phyloP scores from a whole-genome alignment of 2,797 vertebrate genomes.

The Chrysocyon brachyurus region DNA sequence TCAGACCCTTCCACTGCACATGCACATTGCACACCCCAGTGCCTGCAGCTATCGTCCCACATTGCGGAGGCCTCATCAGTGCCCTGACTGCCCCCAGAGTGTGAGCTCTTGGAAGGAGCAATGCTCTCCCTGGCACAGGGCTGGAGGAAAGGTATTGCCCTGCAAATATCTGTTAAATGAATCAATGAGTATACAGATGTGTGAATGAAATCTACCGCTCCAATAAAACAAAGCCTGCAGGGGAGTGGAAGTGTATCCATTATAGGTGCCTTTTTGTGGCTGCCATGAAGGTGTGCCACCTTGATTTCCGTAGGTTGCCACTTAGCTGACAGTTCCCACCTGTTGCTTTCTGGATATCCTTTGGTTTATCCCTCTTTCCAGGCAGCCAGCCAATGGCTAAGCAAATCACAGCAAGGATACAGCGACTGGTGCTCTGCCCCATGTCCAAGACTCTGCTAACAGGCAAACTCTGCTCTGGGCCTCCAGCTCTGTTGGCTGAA shows the following conservation, averaged over 20 bases:
- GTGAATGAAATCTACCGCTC: too few species aligned
- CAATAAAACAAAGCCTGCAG: background rate
- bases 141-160: background rate
- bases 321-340: background rate
- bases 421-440: background rate
- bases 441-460: background rate
- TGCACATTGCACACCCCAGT: fast-evolving
- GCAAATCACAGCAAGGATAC: background rate
- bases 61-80: fast-evolving
- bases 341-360: background rate
- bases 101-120: background rate
- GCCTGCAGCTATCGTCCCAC: fast-evolving
- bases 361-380: background rate
- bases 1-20: too few species aligned
- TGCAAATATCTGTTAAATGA: background rate
- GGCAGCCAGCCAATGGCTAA: background rate
- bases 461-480: too few species aligned
- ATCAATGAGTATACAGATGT: background rate
- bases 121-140: background rate
- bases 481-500: background rate
- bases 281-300: background rate
- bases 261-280: too few species aligned
- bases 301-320: background rate
- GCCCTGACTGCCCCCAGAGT: background rate
- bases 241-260: too few species aligned